Conservation (phyloP, 2,888 invertebrate genomes). For the Phasia obesa region DNA sequence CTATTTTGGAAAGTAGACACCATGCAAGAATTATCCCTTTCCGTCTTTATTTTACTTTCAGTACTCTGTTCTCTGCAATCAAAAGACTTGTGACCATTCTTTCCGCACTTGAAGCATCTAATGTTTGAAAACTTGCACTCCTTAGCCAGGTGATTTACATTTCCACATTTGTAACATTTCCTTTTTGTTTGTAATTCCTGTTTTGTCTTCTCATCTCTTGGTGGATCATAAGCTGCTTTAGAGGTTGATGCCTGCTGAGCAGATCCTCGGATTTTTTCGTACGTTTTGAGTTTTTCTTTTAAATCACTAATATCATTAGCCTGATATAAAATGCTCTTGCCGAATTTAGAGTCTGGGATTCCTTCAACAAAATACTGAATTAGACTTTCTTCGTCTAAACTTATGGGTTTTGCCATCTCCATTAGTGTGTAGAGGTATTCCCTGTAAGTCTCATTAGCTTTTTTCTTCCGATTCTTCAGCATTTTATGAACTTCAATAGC, state of each 20-base stretch:
- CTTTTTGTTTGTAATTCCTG: not conserved
- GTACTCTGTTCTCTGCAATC: not conserved
- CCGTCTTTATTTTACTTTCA: not conserved
- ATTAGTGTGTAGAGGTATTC: too few species aligned
- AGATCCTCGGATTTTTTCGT: slow-evolving; percentile 47
- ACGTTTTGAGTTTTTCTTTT: slow-evolving; percentile 38
- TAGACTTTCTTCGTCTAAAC: slow-evolving; percentile 11
- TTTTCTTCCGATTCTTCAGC: too few species aligned
- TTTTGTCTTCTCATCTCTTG: not conserved
- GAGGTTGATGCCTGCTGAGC: not conserved
- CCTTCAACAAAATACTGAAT: slow-evolving; percentile 45
- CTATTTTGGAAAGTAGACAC: not conserved
- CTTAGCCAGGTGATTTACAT: not conserved
- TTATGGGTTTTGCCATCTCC: too few species aligned
- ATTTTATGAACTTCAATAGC: too few species aligned
- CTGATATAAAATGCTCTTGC: slow-evolving; percentile 42
- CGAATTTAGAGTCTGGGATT: slow-evolving; percentile 28
- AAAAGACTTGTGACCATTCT: not conserved
- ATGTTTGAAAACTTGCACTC: not conserved
- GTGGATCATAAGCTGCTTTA: not conserved
- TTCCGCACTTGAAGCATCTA: not conserved
- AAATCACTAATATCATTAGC: slow-evolving; percentile 25
- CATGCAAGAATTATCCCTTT: not conserved
- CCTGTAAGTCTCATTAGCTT: too few species aligned
- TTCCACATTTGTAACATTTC: slow-evolving; percentile 4